phyloP scores from a whole-genome alignment of 2,797 vertebrate genomes.

The Limosa lapponica region DNA sequence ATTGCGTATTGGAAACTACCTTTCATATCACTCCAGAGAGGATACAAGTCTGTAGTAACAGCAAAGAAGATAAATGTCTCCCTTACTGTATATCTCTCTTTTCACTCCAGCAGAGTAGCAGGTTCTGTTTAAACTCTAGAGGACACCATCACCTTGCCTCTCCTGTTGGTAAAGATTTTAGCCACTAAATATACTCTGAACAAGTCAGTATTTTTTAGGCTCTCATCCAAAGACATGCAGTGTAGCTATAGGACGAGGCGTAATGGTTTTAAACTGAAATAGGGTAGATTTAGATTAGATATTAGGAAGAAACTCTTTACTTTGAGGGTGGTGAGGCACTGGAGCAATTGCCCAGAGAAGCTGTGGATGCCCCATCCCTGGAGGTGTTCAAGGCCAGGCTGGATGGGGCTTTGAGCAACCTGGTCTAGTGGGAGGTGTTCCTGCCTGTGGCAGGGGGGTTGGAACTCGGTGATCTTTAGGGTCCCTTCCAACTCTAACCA shows the following conservation, averaged over 20 bases:
- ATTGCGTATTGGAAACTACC: not conserved
- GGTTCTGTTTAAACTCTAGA: not conserved
- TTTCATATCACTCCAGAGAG: not conserved
- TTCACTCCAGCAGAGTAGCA: not conserved
- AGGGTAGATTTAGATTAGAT: not conserved
- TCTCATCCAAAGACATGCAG: not conserved
- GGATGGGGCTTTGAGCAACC: not conserved
- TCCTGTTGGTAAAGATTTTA: not conserved
- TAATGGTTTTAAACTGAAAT: not conserved
- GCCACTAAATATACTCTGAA: not conserved
- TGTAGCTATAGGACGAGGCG: not conserved
- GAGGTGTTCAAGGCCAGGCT: not conserved
- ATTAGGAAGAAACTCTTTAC: not conserved
- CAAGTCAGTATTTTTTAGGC: not conserved
- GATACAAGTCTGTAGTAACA: not conserved
- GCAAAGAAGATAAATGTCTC: not conserved
- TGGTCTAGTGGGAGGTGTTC: not conserved
- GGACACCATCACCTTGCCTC: not conserved
- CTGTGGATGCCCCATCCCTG: not conserved
- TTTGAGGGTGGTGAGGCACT: not conserved
- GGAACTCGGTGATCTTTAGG: not conserved
- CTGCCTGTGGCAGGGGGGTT: not conserved
- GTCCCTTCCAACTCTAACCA: not conserved
- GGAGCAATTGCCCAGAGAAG: not conserved
- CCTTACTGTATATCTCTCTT: not conserved